A percentile compares a stretch with the other conserved stretches of the same genome.
These are phyloP conservation scores for Anticlea derivata DNA, from an alignment of 2,888 invertebrate species.

Conservation along the genomic window DNA sequence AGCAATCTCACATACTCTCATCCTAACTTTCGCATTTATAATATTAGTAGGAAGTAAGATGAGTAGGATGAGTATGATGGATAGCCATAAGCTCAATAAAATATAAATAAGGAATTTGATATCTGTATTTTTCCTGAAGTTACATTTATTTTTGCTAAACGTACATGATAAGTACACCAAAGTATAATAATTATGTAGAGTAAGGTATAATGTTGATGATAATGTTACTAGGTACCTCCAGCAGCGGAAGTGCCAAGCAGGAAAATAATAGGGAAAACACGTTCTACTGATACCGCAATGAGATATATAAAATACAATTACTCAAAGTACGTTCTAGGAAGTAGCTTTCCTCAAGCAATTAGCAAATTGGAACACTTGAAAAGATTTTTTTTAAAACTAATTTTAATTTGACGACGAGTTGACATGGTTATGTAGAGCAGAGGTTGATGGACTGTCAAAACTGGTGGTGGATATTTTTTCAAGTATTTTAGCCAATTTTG, in stretches of 20 bases:
- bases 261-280: conserved; percentile 13
- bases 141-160: too few relatives aligned
- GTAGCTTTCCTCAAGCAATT: conserved; percentile 6
- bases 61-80: too few relatives aligned
- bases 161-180: too few relatives aligned
- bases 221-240: too few relatives aligned
- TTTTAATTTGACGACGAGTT: not conserved
- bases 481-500: not conserved
- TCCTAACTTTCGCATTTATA: too few relatives aligned
- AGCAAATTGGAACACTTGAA: not conserved
- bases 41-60: too few relatives aligned
- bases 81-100: too few relatives aligned
- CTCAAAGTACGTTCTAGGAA: conserved; percentile 10
- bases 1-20: too few relatives aligned
- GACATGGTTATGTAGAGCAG: conserved; percentile 15
- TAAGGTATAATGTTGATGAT: too few relatives aligned
- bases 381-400: conserved; percentile 10
- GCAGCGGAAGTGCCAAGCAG: conserved; percentile 6
- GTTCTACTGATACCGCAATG: not conserved
- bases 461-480: not conserved
- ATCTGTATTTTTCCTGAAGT: too few relatives aligned
- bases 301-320: conserved; percentile 1
- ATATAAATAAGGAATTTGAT: too few relatives aligned
- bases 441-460: conserved; percentile 22
- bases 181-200: too few relatives aligned